Conservation (phyloP, 2,113 vertebrate genomes). For the Ahaetulla prasina region DNA sequence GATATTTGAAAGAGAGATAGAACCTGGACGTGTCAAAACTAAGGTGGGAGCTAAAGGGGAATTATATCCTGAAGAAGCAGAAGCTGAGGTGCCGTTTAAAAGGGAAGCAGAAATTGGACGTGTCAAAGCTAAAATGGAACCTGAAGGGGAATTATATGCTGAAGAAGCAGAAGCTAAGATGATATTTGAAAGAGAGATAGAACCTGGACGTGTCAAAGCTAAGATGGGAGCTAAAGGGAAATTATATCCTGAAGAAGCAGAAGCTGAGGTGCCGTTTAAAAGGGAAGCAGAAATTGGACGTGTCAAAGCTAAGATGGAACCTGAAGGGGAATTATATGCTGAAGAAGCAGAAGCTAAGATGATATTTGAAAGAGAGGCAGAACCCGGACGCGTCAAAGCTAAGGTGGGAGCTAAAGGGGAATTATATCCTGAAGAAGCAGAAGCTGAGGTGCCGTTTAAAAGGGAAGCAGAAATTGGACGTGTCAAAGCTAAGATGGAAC, state of each 20-base stretch:
- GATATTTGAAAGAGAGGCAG: neutral
- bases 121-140: neutral
- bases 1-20: neutral
- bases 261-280: neutral
- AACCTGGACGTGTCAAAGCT: neutral
- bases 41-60: accelerated
- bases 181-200: neutral
- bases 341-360: neutral
- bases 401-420: neutral
- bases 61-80: neutral
- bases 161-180: neutral
- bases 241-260: neutral
- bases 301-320: neutral
- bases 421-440: neutral
- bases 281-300: neutral
- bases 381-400: neutral
- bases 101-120: neutral
- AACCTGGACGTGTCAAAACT: neutral
- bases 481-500: neutral
- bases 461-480: neutral
- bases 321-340: neutral
- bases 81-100: neutral
- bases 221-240: neutral
- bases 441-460: neutral
- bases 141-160: too few relatives aligned